These are phyloP conservation scores for Toxotes jaculatrix DNA, from an alignment of 2,113 vertebrate species.

Conservation along the genomic window DNA sequence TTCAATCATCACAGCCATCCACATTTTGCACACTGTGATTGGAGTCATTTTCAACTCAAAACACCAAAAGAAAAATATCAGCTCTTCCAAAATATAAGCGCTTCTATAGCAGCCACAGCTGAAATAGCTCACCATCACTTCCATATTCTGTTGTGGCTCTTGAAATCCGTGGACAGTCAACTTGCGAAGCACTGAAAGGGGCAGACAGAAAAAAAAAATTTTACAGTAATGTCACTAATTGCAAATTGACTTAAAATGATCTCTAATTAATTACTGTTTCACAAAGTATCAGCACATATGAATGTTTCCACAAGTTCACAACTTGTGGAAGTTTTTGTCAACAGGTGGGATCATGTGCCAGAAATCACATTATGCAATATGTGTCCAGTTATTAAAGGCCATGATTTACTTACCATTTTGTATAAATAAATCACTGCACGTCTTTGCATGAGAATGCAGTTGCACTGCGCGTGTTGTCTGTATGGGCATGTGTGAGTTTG, in stretches of 20 bases:
- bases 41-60: conserved; percentile 52
- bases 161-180: conserved; percentile 96
- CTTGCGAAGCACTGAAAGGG: conserved; percentile 90
- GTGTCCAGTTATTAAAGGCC: background rate
- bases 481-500: conserved; percentile 8
- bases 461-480: background rate
- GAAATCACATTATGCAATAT: background rate
- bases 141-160: conserved; percentile 92
- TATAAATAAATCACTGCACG: background rate
- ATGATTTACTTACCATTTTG: background rate
- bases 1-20: conserved; percentile 54
- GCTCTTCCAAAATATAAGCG: conserved; percentile 23
- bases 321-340: background rate
- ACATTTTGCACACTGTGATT: conserved; percentile 49
- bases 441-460: conserved; percentile 3
- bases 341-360: background rate
- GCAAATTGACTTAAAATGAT: background rate
- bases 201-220: background rate
- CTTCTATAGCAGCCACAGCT: background rate
- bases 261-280: conserved; percentile 7
- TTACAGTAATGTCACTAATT: background rate
- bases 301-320: conserved; percentile 4
- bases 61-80: conserved; percentile 36
- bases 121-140: conserved; percentile 91
- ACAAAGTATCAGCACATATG: conserved; percentile 18